Evolutionary conservation across 2,888 invertebrate genomes (phyloP).

Genomic region (Microctonus brassicae): DNA sequence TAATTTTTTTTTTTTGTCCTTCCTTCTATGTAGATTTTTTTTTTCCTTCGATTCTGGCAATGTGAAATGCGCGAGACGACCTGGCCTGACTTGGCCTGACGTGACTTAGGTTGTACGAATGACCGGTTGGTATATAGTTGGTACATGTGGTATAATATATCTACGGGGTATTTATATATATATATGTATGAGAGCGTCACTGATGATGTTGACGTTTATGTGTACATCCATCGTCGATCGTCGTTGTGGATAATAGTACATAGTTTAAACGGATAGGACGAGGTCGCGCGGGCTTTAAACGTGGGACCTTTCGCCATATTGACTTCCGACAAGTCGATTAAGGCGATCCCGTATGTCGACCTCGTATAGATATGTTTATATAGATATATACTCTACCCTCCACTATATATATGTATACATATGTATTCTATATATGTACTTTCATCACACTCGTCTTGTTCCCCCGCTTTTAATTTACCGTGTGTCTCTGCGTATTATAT

Average conservation of each 20-base stretch:
- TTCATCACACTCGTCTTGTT: background rate
- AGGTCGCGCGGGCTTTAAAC: constrained; percentile 37
- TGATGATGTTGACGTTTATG: background rate
- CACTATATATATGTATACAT: background rate
- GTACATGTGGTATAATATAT: too few species aligned
- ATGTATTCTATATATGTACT: constrained; percentile 2
- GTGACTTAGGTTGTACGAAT: background rate
- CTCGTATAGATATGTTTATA: constrained; percentile 29
- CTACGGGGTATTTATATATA: too few species aligned
- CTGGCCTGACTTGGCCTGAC: constrained; percentile 32
- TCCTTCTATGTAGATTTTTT: too few species aligned
- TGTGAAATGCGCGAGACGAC: constrained; percentile 7
- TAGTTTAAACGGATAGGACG: constrained; percentile 5
- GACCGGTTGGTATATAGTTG: background rate
- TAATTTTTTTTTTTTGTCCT: too few species aligned
- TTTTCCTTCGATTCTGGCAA: constrained; percentile 6
- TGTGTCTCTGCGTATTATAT: background rate
- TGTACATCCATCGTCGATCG: constrained; percentile 2
- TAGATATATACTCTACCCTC: constrained; percentile 22
- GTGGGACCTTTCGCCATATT: constrained; percentile 39
- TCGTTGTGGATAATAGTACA: too few species aligned
- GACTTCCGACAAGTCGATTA: constrained; percentile 41
- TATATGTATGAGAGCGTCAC: too few species aligned
- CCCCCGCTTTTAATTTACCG: too few species aligned
- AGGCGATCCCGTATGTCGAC: constrained; percentile 42